A percentile compares a stretch with the other conserved stretches of the same genome.
Conservation (phyloP, 2,113 vertebrate genomes). For the Hyperopisus bebe region DNA sequence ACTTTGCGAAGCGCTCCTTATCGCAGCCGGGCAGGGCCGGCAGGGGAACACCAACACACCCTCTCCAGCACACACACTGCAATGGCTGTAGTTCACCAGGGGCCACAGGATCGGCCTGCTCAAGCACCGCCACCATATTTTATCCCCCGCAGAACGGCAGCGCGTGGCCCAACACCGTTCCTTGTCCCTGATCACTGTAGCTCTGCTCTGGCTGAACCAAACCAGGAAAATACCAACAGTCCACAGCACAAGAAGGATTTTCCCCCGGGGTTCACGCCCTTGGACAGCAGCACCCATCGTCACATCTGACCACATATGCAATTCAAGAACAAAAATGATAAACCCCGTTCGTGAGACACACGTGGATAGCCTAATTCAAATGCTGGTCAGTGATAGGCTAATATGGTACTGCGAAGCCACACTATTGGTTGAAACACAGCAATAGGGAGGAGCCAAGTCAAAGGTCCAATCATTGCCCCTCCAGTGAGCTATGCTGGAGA, state of each 20-base stretch:
- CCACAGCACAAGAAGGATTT: background rate
- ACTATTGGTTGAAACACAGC: constrained; percentile 20
- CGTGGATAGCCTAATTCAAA: background rate
- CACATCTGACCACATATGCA: background rate
- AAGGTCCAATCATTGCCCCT: background rate
- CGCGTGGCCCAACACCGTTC: background rate
- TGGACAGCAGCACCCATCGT: background rate
- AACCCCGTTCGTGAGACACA: background rate
- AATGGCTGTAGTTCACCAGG: background rate
- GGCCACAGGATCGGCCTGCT: background rate
- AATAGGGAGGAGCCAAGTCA: background rate
- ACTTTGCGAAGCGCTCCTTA: background rate
- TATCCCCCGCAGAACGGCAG: background rate
- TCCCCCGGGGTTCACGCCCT: background rate
- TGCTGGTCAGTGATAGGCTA: background rate
- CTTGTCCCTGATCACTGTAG: background rate
- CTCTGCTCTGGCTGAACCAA: background rate
- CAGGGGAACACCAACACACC: background rate
- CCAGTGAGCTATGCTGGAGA: background rate
- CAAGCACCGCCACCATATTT: background rate
- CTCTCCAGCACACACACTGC: background rate
- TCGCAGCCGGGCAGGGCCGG: background rate
- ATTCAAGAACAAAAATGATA: background rate
- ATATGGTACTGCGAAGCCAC: background rate
- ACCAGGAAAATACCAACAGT: background rate